Conservation (phyloP, 2,888 invertebrate genomes). For the Netelia inedita region DNA sequence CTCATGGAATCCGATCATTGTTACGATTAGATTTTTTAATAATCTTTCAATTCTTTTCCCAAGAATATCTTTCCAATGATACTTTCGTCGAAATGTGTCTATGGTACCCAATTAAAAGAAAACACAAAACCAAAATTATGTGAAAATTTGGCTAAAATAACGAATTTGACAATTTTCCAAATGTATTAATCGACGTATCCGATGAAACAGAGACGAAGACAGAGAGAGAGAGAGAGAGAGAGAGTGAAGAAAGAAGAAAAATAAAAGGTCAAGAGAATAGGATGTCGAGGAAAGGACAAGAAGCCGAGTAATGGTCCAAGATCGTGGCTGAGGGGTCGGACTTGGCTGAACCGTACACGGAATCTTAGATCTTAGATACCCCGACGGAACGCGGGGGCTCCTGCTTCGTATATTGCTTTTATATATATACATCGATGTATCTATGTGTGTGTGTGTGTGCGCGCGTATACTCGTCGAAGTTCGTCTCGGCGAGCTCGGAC, state of each 20-base stretch:
- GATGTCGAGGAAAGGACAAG: conserved; percentile 14
- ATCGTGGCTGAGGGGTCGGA: conserved; percentile 78
- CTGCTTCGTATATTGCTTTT: conserved; percentile 3
- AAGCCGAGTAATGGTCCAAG: conserved; percentile 77
- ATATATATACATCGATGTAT: background rate
- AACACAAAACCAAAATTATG: too few species aligned
- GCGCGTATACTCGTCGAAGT: background rate
- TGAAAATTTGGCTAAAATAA: too few species aligned
- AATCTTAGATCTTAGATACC: conserved; percentile 78
- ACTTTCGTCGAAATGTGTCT: too few species aligned
- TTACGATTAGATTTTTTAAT: background rate
- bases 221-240: too few species aligned
- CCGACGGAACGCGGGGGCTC: conserved; percentile 14
- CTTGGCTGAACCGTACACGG: conserved; percentile 77
- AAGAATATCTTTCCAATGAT: too few species aligned
- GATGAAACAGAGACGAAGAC: background rate
- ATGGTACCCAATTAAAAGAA: too few species aligned
- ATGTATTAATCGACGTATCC: background rate
- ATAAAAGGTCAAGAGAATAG: conserved; percentile 18
- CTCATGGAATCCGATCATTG: conserved; percentile 13
- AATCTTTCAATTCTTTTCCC: too few species aligned
- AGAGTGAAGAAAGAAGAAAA: background rate
- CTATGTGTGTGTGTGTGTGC: background rate
- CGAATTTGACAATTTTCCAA: too few species aligned
- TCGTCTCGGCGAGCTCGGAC: conserved; percentile 59